Evolutionary conservation across 2,113 vertebrate genomes (phyloP).

Genomic region (Hydropotes inermis): DNA sequence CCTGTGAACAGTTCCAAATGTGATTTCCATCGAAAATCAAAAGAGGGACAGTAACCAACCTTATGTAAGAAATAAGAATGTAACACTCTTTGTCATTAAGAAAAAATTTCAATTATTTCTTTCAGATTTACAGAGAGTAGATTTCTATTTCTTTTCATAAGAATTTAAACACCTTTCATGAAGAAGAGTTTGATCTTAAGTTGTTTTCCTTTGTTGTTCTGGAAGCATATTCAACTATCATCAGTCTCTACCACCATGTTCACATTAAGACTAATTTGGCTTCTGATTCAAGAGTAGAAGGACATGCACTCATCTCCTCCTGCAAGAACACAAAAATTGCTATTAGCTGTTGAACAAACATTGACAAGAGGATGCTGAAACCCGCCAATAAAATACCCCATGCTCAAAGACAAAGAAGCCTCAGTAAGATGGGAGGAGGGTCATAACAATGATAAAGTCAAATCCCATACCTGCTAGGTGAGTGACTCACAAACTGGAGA

Average conservation of each 20-base stretch:
- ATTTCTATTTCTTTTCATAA: not conserved
- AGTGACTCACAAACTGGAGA: not conserved
- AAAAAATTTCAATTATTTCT: not conserved
- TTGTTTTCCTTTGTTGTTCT: constrained; percentile 5
- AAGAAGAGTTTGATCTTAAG: not conserved
- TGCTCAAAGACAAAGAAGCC: not conserved
- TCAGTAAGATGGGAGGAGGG: not conserved
- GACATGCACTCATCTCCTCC: not conserved
- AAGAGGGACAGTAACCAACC: not conserved
- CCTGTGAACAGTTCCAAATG: not conserved
- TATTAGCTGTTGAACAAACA: not conserved
- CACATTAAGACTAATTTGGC: not conserved
- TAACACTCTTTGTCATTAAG: not conserved
- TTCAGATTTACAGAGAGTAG: not conserved
- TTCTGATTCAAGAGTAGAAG: not conserved
- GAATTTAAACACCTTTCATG: not conserved
- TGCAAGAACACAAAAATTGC: not conserved
- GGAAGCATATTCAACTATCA: not conserved
- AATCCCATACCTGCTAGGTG: not conserved
- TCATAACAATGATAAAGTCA: not conserved
- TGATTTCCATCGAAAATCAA: not conserved
- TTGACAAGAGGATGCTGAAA: not conserved
- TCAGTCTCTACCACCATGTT: not conserved
- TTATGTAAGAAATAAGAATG: not conserved
- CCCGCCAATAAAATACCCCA: not conserved